phyloP scores from a whole-genome alignment of 2,113 vertebrate genomes.

The Bambusicola thoracicus region DNA sequence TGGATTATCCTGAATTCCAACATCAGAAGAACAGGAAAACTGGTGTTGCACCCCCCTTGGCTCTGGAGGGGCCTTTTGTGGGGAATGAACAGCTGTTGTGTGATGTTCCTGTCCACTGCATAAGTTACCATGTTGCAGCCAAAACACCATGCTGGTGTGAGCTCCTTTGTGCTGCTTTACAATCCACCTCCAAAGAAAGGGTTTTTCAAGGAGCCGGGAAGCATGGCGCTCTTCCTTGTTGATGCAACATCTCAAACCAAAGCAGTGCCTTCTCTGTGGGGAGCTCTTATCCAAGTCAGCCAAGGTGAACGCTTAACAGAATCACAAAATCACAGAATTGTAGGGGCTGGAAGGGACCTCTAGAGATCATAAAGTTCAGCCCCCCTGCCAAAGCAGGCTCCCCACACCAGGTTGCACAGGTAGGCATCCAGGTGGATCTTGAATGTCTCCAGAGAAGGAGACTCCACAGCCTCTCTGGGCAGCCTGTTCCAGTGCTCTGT shows the following conservation, averaged over 20 bases:
- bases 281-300: neutral
- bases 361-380: no score
- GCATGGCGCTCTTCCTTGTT: neutral
- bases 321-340: no score
- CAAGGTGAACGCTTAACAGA: neutral
- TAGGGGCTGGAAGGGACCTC: no score
- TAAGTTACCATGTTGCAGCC: neutral
- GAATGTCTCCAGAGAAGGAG: no score
- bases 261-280: neutral
- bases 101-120: fast-evolving
- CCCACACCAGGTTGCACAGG: no score
- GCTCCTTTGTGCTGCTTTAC: neutral
- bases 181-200: neutral
- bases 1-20: neutral
- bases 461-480: no score
- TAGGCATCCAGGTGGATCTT: no score
- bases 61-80: neutral
- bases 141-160: neutral
- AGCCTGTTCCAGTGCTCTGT: no score
- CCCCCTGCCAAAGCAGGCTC: no score
- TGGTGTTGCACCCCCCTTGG: neutral
- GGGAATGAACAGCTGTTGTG: neutral
- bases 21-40: neutral
- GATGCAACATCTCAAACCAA: neutral
- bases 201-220: neutral